A percentile compares a stretch with the other conserved stretches of the same genome.
Evolutionary conservation across 2,113 vertebrate genomes (phyloP).

Genomic region (Embiotoca jacksoni): DNA sequence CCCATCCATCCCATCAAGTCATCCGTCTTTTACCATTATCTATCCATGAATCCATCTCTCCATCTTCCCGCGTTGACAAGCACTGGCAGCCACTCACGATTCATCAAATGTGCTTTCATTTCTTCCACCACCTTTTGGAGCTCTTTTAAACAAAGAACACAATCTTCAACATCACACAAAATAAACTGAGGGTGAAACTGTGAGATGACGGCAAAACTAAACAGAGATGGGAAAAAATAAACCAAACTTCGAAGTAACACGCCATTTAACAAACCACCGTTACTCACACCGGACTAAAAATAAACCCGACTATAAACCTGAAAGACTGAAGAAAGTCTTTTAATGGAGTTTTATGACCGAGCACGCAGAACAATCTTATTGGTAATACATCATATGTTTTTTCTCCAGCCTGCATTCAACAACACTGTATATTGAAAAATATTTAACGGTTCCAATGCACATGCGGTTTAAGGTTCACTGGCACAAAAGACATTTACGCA

Average conservation of each 20-base stretch:
- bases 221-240: constrained; percentile 21
- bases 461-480: neutral
- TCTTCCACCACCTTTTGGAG: neutral
- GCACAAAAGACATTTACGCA: constrained; percentile 4
- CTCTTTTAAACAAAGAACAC: too few relatives aligned
- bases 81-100: constrained; percentile 20
- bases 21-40: constrained; percentile 49
- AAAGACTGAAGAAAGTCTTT: constrained; percentile 9
- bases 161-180: too few relatives aligned
- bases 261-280: neutral
- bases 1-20: constrained; percentile 44
- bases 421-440: neutral
- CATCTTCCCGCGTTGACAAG: constrained; percentile 29
- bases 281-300: neutral
- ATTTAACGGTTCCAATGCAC: neutral
- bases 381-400: neutral
- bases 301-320: constrained; percentile 12
- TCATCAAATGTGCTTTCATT: constrained; percentile 38
- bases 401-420: constrained; percentile 6
- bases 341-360: neutral
- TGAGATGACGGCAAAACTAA: too few relatives aligned
- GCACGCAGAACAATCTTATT: constrained; percentile 6
- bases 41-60: constrained; percentile 36
- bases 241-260: constrained; percentile 6
- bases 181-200: too few relatives aligned